Evolutionary conservation across 2,113 vertebrate genomes (phyloP).

Genomic region (Xenopus tropicalis): UCB_Xtro_10.0 CM004444.2:53885001-53885500

Average conservation of each 20-base stretch:
- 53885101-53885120: slow-evolving; percentile 22
- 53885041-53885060: background rate
- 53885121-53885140: slow-evolving; percentile 23
- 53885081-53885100: slow-evolving; percentile 25
- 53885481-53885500: too few species aligned
- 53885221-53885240: slow-evolving; percentile 2
- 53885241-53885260: background rate
- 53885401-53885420: too few species aligned
- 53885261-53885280: background rate
- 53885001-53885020: slow-evolving; percentile 10
- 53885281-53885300: background rate
- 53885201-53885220: background rate
- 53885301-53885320: slow-evolving; percentile 1
- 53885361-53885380: slow-evolving; percentile 15
- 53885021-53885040: slow-evolving; percentile 2
- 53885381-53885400: background rate
- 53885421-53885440: too few species aligned
- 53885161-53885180: background rate
- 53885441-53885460: too few species aligned
- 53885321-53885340: slow-evolving; percentile 16
- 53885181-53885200: slow-evolving; percentile 8
- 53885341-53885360: background rate
- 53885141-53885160: slow-evolving; percentile 14
- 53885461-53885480: too few species aligned
- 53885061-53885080: background rate